Base-by-base conservation (phyloP, 2,797 vertebrate genomes). In the Eulemur albifrons region DNA sequence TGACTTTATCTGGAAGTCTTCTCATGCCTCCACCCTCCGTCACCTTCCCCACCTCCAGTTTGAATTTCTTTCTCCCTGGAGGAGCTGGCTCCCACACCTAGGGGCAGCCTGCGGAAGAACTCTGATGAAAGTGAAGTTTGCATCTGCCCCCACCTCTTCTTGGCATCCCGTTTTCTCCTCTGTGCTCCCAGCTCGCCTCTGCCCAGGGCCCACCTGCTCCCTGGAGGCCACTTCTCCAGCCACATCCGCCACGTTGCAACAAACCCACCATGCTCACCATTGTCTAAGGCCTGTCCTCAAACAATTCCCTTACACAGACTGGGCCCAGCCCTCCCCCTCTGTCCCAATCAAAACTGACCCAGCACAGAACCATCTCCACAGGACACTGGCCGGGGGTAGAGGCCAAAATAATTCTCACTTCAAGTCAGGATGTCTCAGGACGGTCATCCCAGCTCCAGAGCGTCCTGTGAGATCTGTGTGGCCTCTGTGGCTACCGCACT, bases 201-300 rank as follows among this genome's bases (percentile, higher is more conserved):
- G 59, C 40, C 52, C 45, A 40, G 61, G 87, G 13, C 17, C 45
- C n/a, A 3, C 2, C 43, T 35, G 52, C 38, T 69, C n/a, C 61
- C 72, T 25, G 27, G 38, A 77, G 80, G 61, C 32, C 30, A 65
- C 52, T 50, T 85, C 85, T 40, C 52, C 8, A 32, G 43, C n/a
- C 57, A 27, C 25, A n/a, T 32, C n/a, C 12, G 48, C 65, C 54
- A n/a, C 0, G 2, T 25, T 80, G 25, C 25, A 3, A 40, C 38
- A 15, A 21, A 18, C 7, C 45, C 30, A 7, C 40, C 13, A 17
- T 6, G n/a, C 45, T 69, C 23, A 0, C 3, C 23, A 35, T 30
- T 23, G 11, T 48, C 43, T 4, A 7, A 76, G 45, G 35, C 38
- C 32, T 17, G 9, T 38, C 18, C 79, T 76, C 32, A 48, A 4